Base-by-base conservation (phyloP, 2,113 vertebrate genomes). In the Hyaena hyaena region DNA sequence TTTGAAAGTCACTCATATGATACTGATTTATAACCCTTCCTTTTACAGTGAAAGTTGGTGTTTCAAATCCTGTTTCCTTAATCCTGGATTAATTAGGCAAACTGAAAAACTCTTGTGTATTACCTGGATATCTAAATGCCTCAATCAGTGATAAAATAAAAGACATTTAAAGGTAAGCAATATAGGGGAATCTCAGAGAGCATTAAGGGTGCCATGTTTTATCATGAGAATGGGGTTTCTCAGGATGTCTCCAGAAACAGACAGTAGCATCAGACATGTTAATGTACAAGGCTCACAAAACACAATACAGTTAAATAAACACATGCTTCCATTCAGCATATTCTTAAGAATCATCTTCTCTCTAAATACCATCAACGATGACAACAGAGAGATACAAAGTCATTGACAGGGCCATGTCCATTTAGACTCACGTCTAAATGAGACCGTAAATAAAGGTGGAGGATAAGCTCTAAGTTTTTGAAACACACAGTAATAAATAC, bases 41-140 rank as follows among this genome's bases (percentile, higher is more conserved):
- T n/a, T 91, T 84, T 66, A 68, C 35, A 63, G 53, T 83, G n/a
- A 90, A 80, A 58, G 24, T 24, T 77, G 28, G 84, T 82, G 48
- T 80, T 91, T 88, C 45, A 80, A 95, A 94, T 76, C 19, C 24
- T 93, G 28, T 86, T 87, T 73, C 43, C 43, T 90, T 71, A 81
- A 81, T 94, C 66, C 50, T 81, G n/a, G 28, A 73, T 89, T 92
- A 92, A 45, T 63, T n/a, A 94, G 55, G 89, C 66, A 88, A 80
- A 63, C 43, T 58, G 58, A 89, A 96, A 93, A 89, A 31, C 3
- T 65, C 24, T 50, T 89, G 24, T 68, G 11, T 24, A 69, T 89
- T 86, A 55, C 31, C 50, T 85, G 39, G 63, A 39, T 92, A 65
- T 39, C 61, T 28, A 55, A 94, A 48, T 69, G 48, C 15, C 58